A percentile compares a stretch with the other conserved stretches of the same genome.
These are phyloP conservation scores for Neoniphon sammara DNA, from an alignment of 2,797 vertebrate genomes.

Conservation along the genomic window DNA sequence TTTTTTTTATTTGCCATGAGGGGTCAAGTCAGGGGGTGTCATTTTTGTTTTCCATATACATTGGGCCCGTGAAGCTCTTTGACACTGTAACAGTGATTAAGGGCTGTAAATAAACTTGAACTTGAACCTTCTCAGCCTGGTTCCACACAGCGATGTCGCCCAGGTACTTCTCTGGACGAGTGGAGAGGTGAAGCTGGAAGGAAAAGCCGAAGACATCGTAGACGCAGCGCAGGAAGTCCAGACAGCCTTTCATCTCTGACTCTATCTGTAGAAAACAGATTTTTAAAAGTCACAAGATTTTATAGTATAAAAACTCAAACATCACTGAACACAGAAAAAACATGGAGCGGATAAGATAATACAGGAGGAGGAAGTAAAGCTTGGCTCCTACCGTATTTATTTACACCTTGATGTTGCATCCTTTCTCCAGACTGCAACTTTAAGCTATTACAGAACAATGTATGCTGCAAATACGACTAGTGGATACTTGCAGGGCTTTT, in stretches of 20 bases:
- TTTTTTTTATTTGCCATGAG: too few species aligned
- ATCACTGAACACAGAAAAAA: background rate
- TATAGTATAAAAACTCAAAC: background rate
- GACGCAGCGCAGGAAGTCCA: slow-evolving; percentile 92
- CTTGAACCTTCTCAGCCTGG: slow-evolving; percentile 90
- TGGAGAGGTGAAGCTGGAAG: slow-evolving; percentile 94
- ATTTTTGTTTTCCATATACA: too few species aligned
- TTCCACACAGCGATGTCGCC: slow-evolving; percentile 90
- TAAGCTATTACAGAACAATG: too few species aligned
- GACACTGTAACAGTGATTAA: too few species aligned
- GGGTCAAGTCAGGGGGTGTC: too few species aligned
- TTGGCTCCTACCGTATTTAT: too few species aligned
- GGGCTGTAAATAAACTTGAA: too few species aligned
- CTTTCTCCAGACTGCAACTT: background rate
- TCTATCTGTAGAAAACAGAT: slow-evolving; percentile 84
- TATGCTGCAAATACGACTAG: background rate
- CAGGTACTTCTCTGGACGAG: slow-evolving; percentile 91
- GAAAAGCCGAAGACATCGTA: slow-evolving; percentile 93
- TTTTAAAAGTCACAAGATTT: background rate
- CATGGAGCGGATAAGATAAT: background rate
- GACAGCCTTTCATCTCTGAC: slow-evolving; percentile 92
- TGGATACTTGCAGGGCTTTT: background rate
- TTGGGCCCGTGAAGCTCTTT: too few species aligned
- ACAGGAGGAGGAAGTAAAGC: background rate
- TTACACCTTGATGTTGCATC: too few species aligned